Evolutionary conservation across 1,140 invertebrate genomes (phyloP).

Genomic region (Zaprionus gabonicus): DNA sequence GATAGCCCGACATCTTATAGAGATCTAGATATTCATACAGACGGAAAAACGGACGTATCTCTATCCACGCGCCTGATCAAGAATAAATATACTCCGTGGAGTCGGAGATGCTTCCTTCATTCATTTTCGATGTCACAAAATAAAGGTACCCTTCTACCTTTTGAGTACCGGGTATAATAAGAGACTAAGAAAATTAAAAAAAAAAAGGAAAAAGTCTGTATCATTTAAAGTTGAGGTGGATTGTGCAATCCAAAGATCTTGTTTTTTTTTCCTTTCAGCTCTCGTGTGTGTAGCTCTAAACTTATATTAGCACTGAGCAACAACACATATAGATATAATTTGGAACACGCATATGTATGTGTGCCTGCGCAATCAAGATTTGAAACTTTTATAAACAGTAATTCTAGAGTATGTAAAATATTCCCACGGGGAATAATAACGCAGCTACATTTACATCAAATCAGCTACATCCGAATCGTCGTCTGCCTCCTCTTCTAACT

Average conservation of each 20-base stretch:
- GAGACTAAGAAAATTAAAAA: slow-evolving; percentile 54
- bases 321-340: neutral
- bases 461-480: slow-evolving; percentile 35
- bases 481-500: slow-evolving; percentile 37
- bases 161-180: neutral
- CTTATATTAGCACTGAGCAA: too few relatives aligned
- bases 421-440: slow-evolving; percentile 34
- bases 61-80: too few relatives aligned
- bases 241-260: neutral
- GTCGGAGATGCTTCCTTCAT: too few relatives aligned
- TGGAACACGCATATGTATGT: neutral
- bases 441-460: slow-evolving; percentile 42
- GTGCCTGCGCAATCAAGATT: slow-evolving; percentile 2
- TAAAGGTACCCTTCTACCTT: too few relatives aligned
- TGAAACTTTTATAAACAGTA: neutral
- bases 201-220: slow-evolving; percentile 17
- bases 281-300: neutral
- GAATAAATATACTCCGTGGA: too few relatives aligned
- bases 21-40: too few relatives aligned
- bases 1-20: too few relatives aligned
- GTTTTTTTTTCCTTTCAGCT: neutral
- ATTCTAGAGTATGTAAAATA: slow-evolving; percentile 8
- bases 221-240: slow-evolving; percentile 27
- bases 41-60: too few relatives aligned
- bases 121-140: too few relatives aligned